A percentile compares a stretch with the other conserved stretches of the same genome.
phyloP scores from a whole-genome alignment of 2,797 vertebrate genomes.

The Cynopterus sphinx region DNA sequence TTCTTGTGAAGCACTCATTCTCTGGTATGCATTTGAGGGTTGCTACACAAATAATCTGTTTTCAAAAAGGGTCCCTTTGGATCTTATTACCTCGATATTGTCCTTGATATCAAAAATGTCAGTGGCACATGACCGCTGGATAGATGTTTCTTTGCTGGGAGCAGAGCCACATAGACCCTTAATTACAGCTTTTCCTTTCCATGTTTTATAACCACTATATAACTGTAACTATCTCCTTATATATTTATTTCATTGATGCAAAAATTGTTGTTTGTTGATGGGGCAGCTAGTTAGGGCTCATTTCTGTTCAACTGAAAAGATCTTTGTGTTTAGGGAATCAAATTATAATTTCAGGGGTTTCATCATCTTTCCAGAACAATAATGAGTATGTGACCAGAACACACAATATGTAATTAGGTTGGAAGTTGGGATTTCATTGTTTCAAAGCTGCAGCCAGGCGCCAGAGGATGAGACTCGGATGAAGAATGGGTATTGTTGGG shows the following conservation, averaged over 20 bases:
- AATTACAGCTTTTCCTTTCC: slow-evolving; percentile 43
- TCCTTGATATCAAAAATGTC: slow-evolving; percentile 26
- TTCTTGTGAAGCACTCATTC: neutral
- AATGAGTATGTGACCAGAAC: neutral
- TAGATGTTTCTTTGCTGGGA: neutral
- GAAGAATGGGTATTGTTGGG: neutral
- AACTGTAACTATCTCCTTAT: neutral
- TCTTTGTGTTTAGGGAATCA: slow-evolving; percentile 48
- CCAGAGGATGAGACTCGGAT: neutral
- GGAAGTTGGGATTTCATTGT: neutral
- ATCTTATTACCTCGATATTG: slow-evolving; percentile 41
- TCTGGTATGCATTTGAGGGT: neutral
- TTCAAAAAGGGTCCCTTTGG: slow-evolving; percentile 21
- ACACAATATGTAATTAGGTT: slow-evolving; percentile 2
- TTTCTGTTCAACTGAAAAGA: slow-evolving; percentile 40
- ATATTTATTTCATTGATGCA: slow-evolving; percentile 38
- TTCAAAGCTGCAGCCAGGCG: neutral
- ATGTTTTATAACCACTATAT: neutral
- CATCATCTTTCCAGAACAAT: slow-evolving; percentile 51
- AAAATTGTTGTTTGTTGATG: slow-evolving; percentile 59
- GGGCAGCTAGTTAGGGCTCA: slow-evolving; percentile 24
- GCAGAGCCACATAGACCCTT: neutral
- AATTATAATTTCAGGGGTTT: slow-evolving; percentile 56
- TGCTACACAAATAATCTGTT: neutral
- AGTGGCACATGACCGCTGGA: neutral